phyloP scores from a whole-genome alignment of 2,797 vertebrate genomes.

The Lutra lutra region DNA sequence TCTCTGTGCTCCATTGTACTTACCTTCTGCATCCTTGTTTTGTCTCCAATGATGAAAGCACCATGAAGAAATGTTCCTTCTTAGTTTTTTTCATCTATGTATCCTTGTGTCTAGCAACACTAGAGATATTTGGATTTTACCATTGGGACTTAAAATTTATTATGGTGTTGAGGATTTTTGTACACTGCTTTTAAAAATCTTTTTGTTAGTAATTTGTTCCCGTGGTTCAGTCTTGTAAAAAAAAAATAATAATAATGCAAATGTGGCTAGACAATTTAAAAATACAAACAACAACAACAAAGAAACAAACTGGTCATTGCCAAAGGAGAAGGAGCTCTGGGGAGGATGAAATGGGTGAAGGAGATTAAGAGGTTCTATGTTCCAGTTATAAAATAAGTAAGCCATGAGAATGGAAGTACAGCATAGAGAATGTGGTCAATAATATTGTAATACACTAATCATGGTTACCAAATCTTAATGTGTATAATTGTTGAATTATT shows the following conservation, averaged over 20 bases:
- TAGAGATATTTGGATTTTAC: not conserved
- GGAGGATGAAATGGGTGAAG: not conserved
- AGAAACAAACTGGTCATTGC: not conserved
- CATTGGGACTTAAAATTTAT: conserved; percentile 22
- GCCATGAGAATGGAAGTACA: not conserved
- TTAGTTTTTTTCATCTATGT: not conserved
- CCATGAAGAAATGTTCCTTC: not conserved
- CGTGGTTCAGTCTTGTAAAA: not conserved
- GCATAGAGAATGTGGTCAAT: not conserved
- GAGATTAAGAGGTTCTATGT: not conserved
- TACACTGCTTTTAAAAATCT: not conserved
- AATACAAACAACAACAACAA: not conserved
- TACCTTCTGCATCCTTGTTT: not conserved
- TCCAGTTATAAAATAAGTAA: not conserved
- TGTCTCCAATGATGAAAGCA: not conserved
- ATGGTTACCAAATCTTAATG: not conserved
- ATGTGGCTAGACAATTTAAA: conserved; percentile 52
- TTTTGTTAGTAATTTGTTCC: not conserved
- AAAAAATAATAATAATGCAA: not conserved
- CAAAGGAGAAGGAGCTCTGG: not conserved
- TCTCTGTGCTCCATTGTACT: not conserved
- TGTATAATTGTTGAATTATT: not conserved
- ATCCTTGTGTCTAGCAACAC: not conserved
- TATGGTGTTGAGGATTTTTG: not conserved
- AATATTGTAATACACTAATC: not conserved